A percentile compares a stretch with the other conserved stretches of the same genome.
Conservation (phyloP, 2,113 vertebrate genomes). For the Accipiter virgatus region DNA sequence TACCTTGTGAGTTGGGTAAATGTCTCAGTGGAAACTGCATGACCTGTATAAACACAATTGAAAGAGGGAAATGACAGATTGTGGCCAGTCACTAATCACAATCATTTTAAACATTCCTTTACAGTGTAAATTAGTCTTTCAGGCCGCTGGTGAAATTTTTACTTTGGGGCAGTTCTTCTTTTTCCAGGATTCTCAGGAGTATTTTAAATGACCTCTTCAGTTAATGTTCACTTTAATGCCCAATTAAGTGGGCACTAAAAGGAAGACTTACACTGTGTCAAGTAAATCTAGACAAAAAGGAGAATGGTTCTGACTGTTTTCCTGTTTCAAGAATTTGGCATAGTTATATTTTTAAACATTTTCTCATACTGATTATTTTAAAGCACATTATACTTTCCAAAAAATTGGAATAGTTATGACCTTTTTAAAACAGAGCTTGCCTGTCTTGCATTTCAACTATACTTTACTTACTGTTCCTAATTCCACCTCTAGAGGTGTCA, state of each 20-base stretch:
- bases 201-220: neutral
- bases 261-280: neutral
- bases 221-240: neutral
- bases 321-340: neutral
- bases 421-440: neutral
- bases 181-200: neutral
- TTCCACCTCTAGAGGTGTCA: neutral
- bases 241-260: neutral
- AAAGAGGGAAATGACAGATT: neutral
- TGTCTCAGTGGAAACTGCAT: neutral
- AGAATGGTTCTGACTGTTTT: neutral
- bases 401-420: neutral
- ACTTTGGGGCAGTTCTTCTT: neutral
- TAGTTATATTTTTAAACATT: neutral
- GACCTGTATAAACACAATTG: neutral
- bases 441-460: neutral
- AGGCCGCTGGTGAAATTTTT: neutral
- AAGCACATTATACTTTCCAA: neutral
- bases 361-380: neutral
- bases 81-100: neutral
- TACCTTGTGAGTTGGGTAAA: neutral
- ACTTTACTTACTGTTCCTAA: neutral
- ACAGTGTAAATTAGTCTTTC: neutral
- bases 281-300: neutral
- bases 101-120: neutral